Evolutionary conservation across 2,797 vertebrate species (phyloP), one percentile per base, ranked within the genome.

Genomic region (Selene dorsalis): DNA sequence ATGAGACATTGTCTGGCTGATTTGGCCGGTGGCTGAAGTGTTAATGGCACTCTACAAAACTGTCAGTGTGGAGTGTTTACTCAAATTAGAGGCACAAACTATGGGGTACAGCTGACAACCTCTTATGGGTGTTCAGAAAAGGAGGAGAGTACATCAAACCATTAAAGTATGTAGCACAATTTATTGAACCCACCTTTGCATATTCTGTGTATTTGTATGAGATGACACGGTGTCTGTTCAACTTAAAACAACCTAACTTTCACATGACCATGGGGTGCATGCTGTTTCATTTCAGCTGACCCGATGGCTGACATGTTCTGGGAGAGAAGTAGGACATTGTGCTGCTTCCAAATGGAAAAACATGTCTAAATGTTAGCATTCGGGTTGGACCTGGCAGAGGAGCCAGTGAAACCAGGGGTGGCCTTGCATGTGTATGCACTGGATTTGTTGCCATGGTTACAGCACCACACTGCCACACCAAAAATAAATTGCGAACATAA

Each of bases 401-500:
- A 16, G 32, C 13, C 9, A 17, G 20, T 69, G 53, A 67, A 88
- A 87, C 61, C 63, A 77, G 26, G 12, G 26, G 12, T 24, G 28
- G 55, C 48, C 22, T 68, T 52, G 35, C 64, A 38, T 69, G 47
- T 57, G 61, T 30, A 60, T 74, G 64, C 56, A 47, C 69, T 58
- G 6, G 22, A 76, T 69, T 45, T 17, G 73, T 86, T 84, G 57
- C 73, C 62, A 78, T 77, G 79, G 82, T 69, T 70, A 88, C 57
- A n/a, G 58, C 67, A 72, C 47, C 60, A 72, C 79, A 71, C 50
- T 67, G 32, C 67, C 66, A 84, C 60, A 75, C 45, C 55, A 69
- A 79, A 77, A 53, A 63, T 12, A 74, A 81, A 73, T 80, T 55
- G 58, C 38, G 11, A 73, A 71, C 64, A 82, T 68, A 26, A 70